Conservation (phyloP, 2,888 invertebrate genomes). For the Cheilosia vulpina region DNA sequence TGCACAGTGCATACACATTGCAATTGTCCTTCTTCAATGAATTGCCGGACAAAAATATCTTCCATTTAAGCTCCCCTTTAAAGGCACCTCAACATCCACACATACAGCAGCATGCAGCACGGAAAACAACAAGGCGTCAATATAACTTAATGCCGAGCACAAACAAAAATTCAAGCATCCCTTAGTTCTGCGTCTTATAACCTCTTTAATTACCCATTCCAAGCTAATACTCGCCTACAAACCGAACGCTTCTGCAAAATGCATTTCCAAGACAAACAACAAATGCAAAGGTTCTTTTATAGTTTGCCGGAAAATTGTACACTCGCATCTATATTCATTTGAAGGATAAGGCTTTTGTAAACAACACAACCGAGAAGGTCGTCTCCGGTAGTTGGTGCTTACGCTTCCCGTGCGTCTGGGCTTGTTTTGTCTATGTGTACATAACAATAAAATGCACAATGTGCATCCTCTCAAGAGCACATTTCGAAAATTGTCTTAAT, state of each 20-base stretch:
- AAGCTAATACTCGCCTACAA: conserved; percentile 16
- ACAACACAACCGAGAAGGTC: conserved; percentile 64
- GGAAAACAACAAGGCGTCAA: conserved; percentile 43
- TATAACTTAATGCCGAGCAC: conserved; percentile 29
- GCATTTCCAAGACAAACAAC: conserved; percentile 72
- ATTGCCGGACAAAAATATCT: too few species aligned
- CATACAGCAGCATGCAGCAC: conserved; percentile 23
- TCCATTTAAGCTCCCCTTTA: too few species aligned
- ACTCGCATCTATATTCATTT: conserved; percentile 25
- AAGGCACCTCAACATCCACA: conserved; percentile 30
- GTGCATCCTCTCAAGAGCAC: conserved; percentile 74
- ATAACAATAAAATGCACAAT: conserved; percentile 73
- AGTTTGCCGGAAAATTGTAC: conserved; percentile 68
- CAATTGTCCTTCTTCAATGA: too few species aligned
- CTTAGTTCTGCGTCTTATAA: conserved; percentile 10
- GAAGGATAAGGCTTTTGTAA: conserved; percentile 69
- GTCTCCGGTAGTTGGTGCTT: conserved; percentile 1
- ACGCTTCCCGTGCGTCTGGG: conserved; percentile 13
- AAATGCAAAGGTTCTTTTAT: conserved; percentile 71
- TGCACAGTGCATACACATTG: too few species aligned
- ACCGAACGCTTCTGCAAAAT: background rate
- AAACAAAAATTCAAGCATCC: conserved; percentile 24
- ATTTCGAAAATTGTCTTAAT: conserved; percentile 73
- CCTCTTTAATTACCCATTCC: conserved; percentile 54
- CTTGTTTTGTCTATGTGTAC: conserved; percentile 57